Evolutionary conservation across 2,113 vertebrate genomes (phyloP).

Genomic region (Platysternon megacephalum): DNA sequence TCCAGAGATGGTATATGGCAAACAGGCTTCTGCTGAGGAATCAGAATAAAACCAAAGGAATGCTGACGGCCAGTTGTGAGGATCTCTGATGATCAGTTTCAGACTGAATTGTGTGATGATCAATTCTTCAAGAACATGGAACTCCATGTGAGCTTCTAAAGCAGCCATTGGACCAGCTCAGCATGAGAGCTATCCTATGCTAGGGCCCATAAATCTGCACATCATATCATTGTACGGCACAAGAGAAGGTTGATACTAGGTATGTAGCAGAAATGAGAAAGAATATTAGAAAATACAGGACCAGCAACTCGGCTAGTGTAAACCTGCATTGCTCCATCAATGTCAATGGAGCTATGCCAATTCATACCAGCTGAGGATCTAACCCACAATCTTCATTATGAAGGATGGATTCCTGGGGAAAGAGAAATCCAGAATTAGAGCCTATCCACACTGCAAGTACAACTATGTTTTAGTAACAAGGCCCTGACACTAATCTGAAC

Average conservation of each 20-base stretch:
- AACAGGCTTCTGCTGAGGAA: conserved; percentile 58
- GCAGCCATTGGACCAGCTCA: conserved; percentile 32
- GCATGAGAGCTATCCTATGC: background rate
- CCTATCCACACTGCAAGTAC: background rate
- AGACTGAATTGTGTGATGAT: conserved; percentile 59
- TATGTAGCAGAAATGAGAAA: conserved; percentile 4
- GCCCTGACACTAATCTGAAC: background rate
- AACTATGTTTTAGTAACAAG: background rate
- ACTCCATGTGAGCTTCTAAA: conserved; percentile 66
- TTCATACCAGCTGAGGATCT: background rate
- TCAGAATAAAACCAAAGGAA: conserved; percentile 52
- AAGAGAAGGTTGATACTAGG: conserved; percentile 1
- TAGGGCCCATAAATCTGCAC: conserved; percentile 18
- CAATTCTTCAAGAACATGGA: conserved; percentile 77
- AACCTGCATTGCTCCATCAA: background rate
- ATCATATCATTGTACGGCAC: background rate
- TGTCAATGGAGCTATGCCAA: background rate
- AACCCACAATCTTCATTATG: background rate
- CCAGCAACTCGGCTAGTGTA: background rate
- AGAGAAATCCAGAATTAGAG: background rate
- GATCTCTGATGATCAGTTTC: conserved; percentile 64
- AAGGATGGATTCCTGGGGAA: background rate
- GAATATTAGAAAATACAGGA: background rate
- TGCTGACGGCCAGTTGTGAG: conserved; percentile 53
- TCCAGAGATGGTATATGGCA: conserved; percentile 61